Conservation (phyloP, 2,888 invertebrate species). For the Leucoma salicis region DNA sequence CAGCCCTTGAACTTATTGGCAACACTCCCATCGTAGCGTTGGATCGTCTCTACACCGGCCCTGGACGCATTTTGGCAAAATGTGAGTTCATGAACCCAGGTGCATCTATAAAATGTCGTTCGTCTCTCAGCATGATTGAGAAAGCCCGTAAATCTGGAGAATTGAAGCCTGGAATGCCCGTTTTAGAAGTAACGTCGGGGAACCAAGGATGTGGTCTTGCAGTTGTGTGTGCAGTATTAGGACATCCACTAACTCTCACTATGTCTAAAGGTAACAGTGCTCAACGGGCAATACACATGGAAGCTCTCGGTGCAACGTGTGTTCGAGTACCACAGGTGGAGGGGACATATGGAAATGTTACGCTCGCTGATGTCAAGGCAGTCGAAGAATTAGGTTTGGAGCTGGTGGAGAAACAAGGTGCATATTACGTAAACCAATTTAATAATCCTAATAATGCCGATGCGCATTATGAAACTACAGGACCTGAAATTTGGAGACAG, state of each 20-base stretch:
- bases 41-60: constrained; percentile 65
- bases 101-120: constrained; percentile 71
- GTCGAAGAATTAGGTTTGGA: constrained; percentile 60
- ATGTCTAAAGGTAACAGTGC: constrained; percentile 74
- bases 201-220: constrained; percentile 75
- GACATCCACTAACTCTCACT: constrained; percentile 65
- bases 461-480: constrained; percentile 67
- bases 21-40: constrained; percentile 73
- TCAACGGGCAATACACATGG: constrained; percentile 73
- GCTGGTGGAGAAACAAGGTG: constrained; percentile 55
- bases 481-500: constrained; percentile 74
- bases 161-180: constrained; percentile 57
- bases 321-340: constrained; percentile 69
- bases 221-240: constrained; percentile 68
- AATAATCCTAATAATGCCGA: constrained; percentile 56
- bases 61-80: constrained; percentile 70
- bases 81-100: constrained; percentile 78
- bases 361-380: constrained; percentile 61
- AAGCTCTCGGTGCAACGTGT: constrained; percentile 71
- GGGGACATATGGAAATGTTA: constrained; percentile 71
- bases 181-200: constrained; percentile 70
- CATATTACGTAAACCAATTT: constrained; percentile 70
- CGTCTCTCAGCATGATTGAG: constrained; percentile 65
- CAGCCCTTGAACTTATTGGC: constrained; percentile 71
- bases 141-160: constrained; percentile 53